phyloP scores from a whole-genome alignment of 2,113 vertebrate species.

The Balaeniceps rex region DNA sequence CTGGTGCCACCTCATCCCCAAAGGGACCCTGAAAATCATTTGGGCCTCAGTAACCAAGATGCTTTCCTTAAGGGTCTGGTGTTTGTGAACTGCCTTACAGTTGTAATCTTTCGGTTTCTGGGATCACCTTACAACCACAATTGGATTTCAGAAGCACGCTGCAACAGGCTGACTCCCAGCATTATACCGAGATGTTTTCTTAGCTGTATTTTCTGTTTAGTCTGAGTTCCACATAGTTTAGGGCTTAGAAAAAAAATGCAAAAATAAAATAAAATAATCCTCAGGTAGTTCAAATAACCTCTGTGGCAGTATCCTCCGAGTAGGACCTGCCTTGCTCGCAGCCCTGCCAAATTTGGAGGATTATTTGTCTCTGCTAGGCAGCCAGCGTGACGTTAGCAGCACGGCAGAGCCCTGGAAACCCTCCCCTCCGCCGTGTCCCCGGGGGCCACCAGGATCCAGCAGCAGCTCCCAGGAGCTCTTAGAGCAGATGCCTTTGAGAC shows the following conservation, averaged over 20 bases:
- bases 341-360: not conserved
- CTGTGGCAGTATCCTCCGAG: not conserved
- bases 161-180: not conserved
- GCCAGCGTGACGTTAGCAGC: not conserved
- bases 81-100: not conserved
- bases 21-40: not conserved
- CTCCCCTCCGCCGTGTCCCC: not conserved
- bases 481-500: not conserved
- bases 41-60: not conserved
- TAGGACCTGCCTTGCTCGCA: not conserved
- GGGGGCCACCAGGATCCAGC: not conserved
- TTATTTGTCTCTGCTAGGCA: not conserved
- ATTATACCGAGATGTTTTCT: not conserved
- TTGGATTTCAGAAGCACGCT: not conserved
- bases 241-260: not conserved
- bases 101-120: not conserved
- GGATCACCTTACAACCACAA: constrained; percentile 29
- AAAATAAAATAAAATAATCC: not conserved
- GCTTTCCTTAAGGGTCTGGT: not conserved
- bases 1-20: not conserved
- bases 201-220: constrained; percentile 49
- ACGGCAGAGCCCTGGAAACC: not conserved
- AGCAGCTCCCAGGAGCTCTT: not conserved
- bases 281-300: constrained; percentile 8
- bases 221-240: not conserved